A percentile compares a stretch with the other conserved stretches of the same genome.
Evolutionary conservation across 2,797 vertebrate genomes (phyloP).

Genomic region (Gymnopithys bicolor): DNA sequence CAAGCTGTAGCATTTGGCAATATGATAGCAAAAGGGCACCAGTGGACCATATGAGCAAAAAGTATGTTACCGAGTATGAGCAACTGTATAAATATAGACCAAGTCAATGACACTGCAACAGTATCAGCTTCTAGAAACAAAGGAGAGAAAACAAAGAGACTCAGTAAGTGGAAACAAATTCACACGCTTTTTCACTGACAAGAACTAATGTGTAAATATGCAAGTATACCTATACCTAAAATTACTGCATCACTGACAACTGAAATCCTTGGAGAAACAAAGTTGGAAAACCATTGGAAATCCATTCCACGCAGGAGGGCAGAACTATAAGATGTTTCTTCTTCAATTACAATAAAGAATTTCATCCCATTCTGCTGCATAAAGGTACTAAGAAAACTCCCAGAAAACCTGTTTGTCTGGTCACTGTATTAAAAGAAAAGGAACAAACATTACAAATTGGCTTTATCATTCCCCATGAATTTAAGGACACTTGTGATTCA

Average conservation of each 20-base stretch:
- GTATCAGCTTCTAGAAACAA: background rate
- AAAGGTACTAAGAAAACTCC: background rate
- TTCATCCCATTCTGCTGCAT: background rate
- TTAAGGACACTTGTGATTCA: background rate
- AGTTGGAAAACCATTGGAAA: background rate
- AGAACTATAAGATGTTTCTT: background rate
- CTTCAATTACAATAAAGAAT: background rate
- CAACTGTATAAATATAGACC: background rate
- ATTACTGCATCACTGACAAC: background rate
- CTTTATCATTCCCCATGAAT: background rate
- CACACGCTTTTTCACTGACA: background rate
- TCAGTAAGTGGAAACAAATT: background rate
- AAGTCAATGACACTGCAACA: background rate
- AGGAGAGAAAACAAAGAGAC: background rate
- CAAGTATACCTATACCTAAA: background rate
- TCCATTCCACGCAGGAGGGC: background rate
- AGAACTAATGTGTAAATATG: background rate
- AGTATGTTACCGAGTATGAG: background rate
- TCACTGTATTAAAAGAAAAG: background rate
- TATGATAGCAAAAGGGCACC: background rate
- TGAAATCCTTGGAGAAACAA: background rate
- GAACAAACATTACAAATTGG: background rate
- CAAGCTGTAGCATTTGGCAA: background rate
- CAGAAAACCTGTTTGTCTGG: background rate
- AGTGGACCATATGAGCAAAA: background rate